phyloP scores from a whole-genome alignment of 2,888 invertebrate genomes.

The Strigamia transsilvanica region DNA sequence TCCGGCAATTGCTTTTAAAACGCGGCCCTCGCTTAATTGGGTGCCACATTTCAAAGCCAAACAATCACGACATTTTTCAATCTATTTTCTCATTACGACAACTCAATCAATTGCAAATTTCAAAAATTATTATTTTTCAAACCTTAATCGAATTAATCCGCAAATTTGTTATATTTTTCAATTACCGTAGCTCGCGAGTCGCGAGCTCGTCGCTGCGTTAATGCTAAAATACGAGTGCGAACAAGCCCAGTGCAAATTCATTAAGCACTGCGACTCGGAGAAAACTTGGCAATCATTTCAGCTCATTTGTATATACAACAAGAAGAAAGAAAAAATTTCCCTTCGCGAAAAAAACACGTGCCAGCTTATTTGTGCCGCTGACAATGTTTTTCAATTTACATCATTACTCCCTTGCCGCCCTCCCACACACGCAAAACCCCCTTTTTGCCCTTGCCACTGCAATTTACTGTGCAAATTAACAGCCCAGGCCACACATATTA shows the following conservation, averaged over 20 bases:
- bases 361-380: conserved; percentile 34
- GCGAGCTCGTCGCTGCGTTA: neutral
- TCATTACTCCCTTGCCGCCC: conserved; percentile 37
- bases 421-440: conserved; percentile 1
- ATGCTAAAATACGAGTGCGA: neutral
- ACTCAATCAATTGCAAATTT: neutral
- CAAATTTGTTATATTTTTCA: conserved; percentile 11
- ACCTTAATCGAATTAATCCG: neutral
- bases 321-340: neutral
- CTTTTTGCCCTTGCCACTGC: conserved; percentile 42
- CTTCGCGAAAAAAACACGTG: neutral
- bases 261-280: conserved; percentile 18
- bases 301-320: conserved; percentile 26
- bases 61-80: neutral
- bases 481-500: conserved; percentile 45
- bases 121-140: neutral
- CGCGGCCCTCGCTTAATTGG: conserved; percentile 23
- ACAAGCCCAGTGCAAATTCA: conserved; percentile 11
- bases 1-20: conserved; percentile 37
- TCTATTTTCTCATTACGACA: conserved; percentile 7
- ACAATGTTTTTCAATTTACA: conserved; percentile 49
- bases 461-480: conserved; percentile 45
- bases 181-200: neutral
- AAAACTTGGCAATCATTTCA: conserved; percentile 26
- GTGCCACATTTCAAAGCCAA: neutral